Evolutionary conservation across 2,113 vertebrate species (phyloP).

Genomic region (Platichthys flesus): DNA sequence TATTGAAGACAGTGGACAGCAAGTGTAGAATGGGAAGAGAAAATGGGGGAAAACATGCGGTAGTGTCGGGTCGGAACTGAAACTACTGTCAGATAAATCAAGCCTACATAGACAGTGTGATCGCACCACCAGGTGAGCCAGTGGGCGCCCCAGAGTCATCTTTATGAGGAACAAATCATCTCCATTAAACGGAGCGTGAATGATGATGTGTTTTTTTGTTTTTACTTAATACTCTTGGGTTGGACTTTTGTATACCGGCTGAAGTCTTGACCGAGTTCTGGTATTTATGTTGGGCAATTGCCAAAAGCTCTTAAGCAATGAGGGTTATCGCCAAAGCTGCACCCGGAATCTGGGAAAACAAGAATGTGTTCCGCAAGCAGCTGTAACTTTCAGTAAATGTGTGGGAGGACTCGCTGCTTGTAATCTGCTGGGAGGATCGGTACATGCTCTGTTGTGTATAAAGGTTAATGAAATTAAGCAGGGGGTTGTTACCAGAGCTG

Average conservation of each 20-base stretch:
- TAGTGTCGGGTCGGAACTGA: not conserved
- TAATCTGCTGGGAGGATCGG: constrained; percentile 64
- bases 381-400: constrained; percentile 57
- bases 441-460: constrained; percentile 65
- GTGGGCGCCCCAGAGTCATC: no score
- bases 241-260: not conserved
- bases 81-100: no score
- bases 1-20: not conserved
- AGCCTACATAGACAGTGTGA: no score
- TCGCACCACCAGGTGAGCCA: no score
- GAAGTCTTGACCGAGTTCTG: not conserved
- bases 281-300: constrained; percentile 3
- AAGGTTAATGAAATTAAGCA: constrained; percentile 78
- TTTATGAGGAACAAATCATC: no score
- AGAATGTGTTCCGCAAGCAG: constrained; percentile 7
- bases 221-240: not conserved
- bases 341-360: constrained; percentile 6
- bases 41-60: not conserved
- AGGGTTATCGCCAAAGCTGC: constrained; percentile 1
- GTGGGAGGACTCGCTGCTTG: constrained; percentile 57
- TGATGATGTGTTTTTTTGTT: no score
- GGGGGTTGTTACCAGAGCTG: constrained; percentile 54
- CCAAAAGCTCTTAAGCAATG: constrained; percentile 11
- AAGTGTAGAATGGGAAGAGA: not conserved
- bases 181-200: no score